Conservation (phyloP, 2,888 invertebrate genomes). For the Nomada flava region DNA sequence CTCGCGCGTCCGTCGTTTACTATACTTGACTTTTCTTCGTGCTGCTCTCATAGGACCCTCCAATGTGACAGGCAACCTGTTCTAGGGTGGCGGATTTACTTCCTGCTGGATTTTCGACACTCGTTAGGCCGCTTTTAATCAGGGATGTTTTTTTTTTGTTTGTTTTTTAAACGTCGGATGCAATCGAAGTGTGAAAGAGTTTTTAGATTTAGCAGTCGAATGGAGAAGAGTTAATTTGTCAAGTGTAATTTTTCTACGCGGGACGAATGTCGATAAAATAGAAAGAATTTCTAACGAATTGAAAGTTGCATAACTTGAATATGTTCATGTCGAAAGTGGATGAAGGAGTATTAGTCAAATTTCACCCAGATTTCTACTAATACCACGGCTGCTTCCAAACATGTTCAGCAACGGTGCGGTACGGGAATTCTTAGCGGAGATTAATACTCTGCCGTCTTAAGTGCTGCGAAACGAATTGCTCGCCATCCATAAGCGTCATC, state of each 20-base stretch:
- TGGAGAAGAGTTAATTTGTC: too few species aligned
- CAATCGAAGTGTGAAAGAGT: not conserved
- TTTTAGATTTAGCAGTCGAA: not conserved
- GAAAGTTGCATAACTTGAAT: not conserved
- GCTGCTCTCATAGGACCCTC: not conserved
- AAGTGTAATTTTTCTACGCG: too few species aligned
- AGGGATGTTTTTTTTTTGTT: not conserved
- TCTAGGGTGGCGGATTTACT: not conserved
- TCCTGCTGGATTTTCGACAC: not conserved
- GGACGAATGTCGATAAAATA: too few species aligned
- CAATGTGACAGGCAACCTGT: not conserved
- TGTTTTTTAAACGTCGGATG: not conserved
- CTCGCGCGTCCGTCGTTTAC: not conserved
- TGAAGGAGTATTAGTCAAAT: not conserved
- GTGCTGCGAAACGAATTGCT: slow-evolving; percentile 50
- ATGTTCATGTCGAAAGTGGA: not conserved
- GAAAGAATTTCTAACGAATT: not conserved
- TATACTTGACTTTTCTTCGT: not conserved
- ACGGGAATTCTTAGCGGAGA: slow-evolving; percentile 42
- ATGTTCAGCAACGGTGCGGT: not conserved
- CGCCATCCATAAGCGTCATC: slow-evolving; percentile 51
- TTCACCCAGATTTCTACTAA: not conserved
- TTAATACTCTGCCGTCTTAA: slow-evolving; percentile 51
- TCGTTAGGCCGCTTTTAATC: not conserved
- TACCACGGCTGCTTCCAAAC: not conserved